Conservation (phyloP, 2,888 invertebrate genomes). For the Drosophila tripunctata region DNA sequence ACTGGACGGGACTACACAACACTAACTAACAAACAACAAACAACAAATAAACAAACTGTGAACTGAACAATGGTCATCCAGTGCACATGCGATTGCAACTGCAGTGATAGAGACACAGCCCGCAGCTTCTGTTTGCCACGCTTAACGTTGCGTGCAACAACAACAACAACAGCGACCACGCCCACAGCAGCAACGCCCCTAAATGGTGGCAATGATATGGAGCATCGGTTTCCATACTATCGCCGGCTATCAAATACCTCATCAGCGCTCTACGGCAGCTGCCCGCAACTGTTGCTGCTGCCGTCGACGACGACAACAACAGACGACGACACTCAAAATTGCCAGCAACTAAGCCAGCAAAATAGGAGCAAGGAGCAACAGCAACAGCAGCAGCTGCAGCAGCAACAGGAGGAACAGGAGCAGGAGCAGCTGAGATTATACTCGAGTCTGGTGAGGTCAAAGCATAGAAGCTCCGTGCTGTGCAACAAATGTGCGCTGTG, state of each 20-base stretch:
- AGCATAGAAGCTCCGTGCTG: constrained; percentile 73
- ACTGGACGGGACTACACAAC: constrained; percentile 1
- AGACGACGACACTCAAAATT: constrained; percentile 9
- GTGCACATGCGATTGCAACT: constrained; percentile 83
- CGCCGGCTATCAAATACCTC: constrained; percentile 81
- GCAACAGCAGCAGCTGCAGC: constrained; percentile 23
- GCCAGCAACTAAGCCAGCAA: constrained; percentile 13
- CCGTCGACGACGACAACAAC: too few species aligned
- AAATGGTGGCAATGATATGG: constrained; percentile 77
- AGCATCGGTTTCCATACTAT: constrained; percentile 71
- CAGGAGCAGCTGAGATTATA: constrained; percentile 54
- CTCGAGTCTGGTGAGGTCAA: constrained; percentile 61
- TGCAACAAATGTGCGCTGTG: constrained; percentile 83
- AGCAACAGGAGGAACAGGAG: constrained; percentile 20
- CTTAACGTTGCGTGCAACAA: constrained; percentile 18
- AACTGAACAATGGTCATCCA: constrained; percentile 80
- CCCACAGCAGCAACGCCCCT: constrained; percentile 29
- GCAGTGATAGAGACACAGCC: constrained; percentile 78
- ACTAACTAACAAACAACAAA: constrained; percentile 6
- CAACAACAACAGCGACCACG: constrained; percentile 35
- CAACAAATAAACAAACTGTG: constrained; percentile 8
- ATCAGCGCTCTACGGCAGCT: constrained; percentile 81
- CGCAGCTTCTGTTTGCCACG: constrained; percentile 66
- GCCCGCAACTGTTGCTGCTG: constrained; percentile 78
- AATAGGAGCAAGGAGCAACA: constrained; percentile 1